Evolutionary conservation across 2,113 vertebrate species (phyloP).

Genomic region (Ctenodactylus gundi): DNA sequence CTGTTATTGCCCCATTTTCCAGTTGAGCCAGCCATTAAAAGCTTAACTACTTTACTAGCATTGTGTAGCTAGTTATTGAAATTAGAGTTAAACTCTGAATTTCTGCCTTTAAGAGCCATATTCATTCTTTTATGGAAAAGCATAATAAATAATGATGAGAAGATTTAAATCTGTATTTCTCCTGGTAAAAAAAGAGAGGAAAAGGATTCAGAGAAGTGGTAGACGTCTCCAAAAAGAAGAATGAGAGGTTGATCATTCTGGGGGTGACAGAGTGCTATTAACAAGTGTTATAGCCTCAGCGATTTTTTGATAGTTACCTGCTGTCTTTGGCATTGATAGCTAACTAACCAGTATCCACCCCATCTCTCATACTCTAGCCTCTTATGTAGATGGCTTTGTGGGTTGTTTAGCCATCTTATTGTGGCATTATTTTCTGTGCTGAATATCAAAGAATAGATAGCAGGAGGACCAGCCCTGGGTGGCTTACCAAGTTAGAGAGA

Average conservation of each 20-base stretch:
- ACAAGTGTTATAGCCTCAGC: no score
- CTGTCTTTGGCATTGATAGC: not conserved
- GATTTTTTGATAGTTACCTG: not conserved
- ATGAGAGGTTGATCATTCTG: not conserved
- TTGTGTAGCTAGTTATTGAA: conserved; percentile 17
- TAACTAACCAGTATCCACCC: not conserved
- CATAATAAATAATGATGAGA: not conserved
- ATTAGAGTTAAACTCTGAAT: conserved; percentile 14
- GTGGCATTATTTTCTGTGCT: not conserved
- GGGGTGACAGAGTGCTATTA: not conserved
- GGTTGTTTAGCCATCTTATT: not conserved
- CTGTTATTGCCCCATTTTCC: conserved; percentile 18
- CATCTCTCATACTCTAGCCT: not conserved
- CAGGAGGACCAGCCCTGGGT: not conserved
- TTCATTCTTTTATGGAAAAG: conserved; percentile 22
- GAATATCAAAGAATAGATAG: not conserved
- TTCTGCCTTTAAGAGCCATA: not conserved
- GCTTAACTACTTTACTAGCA: conserved; percentile 15
- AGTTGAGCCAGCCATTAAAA: conserved; percentile 24
- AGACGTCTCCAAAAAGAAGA: not conserved
- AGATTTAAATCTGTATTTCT: not conserved
- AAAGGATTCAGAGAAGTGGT: not conserved
- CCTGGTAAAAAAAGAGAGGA: not conserved
- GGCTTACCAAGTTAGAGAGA: not conserved
- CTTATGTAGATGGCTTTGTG: not conserved